phyloP scores from a whole-genome alignment of 2,113 vertebrate genomes.

The Perca schrenkii region DNA sequence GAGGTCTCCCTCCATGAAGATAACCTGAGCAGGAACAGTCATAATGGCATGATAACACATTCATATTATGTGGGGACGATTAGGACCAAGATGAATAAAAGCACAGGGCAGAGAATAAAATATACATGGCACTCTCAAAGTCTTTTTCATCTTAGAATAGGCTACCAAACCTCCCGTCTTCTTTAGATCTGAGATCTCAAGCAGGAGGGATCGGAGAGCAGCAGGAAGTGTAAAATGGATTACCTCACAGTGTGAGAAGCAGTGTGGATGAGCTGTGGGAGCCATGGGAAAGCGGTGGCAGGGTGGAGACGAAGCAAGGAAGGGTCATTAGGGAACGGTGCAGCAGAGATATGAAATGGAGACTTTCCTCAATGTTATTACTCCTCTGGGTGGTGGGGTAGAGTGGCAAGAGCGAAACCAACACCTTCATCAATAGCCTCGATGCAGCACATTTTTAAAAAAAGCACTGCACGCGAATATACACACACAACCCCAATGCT shows the following conservation, averaged over 20 bases:
- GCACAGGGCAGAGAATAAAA: conserved; percentile 58
- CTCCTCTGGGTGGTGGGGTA: conserved; percentile 45
- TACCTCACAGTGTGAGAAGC: conserved; percentile 60
- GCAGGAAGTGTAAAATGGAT: conserved; percentile 67
- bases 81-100: conserved; percentile 65
- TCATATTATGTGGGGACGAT: conserved; percentile 61
- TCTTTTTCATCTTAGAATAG: conserved; percentile 59
- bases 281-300: conserved; percentile 56
- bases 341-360: conserved; percentile 64
- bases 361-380: conserved; percentile 51
- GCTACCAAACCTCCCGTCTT: conserved; percentile 42
- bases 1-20: conserved; percentile 41
- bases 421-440: conserved; percentile 64
- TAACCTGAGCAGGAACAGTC: conserved; percentile 53
- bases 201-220: conserved; percentile 41
- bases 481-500: conserved; percentile 9
- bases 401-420: conserved; percentile 19
- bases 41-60: conserved; percentile 64
- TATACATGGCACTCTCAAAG: conserved; percentile 59
- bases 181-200: conserved; percentile 56
- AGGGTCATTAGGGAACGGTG: conserved; percentile 53
- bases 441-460: conserved; percentile 42
- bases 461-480: not conserved
- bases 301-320: conserved; percentile 21
- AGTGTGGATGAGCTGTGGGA: conserved; percentile 51